Percentiles rank a stretch among this genome's conserved stretches.
phyloP scores from a whole-genome alignment of 2,113 vertebrate species.

The Tetrax tetrax region DNA sequence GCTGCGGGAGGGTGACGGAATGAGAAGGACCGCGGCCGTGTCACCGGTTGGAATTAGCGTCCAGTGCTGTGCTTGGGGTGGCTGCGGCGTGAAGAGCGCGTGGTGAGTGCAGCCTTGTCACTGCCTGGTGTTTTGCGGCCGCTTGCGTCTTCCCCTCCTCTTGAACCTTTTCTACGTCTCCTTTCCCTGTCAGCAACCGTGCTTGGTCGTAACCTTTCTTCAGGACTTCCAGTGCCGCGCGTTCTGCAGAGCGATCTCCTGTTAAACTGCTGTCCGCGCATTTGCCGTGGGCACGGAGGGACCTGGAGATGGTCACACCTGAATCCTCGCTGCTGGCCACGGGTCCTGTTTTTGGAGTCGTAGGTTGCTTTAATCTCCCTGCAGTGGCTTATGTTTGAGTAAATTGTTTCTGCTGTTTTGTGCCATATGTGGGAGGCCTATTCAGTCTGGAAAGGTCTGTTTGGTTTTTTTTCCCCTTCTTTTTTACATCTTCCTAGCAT shows the following conservation, averaged over 20 bases:
- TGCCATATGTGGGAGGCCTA: background rate
- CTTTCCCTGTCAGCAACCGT: background rate
- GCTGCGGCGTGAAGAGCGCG: rapidly evolving
- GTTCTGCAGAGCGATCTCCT: background rate
- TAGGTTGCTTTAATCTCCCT: background rate
- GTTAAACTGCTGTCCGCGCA: too few species aligned
- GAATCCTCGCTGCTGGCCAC: background rate
- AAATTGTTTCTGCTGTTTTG: background rate
- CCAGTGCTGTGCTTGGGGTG: background rate
- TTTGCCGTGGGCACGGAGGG: background rate
- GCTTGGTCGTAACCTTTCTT: background rate
- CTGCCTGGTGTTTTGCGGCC: rapidly evolving
- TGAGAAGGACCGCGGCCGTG: background rate
- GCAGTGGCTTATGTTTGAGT: background rate
- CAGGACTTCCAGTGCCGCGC: background rate
- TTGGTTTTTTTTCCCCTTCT: background rate
- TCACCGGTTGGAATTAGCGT: too few species aligned
- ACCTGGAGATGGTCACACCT: background rate
- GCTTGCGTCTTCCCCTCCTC: background rate
- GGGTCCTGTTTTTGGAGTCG: background rate
- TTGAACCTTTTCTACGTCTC: background rate
- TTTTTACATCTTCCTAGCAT: background rate
- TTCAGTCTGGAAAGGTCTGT: background rate
- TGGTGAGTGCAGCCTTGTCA: rapidly evolving
- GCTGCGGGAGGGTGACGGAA: background rate